Percentiles rank a stretch among this genome's conserved stretches.
Evolutionary conservation across 2,113 vertebrate species (phyloP).

Genomic region (Diadophis punctatus): DNA sequence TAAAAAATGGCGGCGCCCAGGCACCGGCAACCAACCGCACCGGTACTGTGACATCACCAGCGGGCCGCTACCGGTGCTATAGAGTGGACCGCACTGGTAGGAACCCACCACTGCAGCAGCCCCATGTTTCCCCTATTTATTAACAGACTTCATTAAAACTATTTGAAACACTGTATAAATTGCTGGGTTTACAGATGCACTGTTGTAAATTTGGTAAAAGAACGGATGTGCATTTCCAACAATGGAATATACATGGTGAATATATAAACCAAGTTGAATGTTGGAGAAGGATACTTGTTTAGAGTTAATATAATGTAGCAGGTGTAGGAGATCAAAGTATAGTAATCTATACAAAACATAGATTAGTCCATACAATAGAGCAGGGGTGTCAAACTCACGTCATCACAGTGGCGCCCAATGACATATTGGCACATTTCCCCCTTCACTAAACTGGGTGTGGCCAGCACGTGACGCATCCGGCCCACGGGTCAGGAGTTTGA

Average conservation of each 20-base stretch:
- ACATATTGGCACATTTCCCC: no score
- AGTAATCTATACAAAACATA: not conserved
- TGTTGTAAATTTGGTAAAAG: not conserved
- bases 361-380: not conserved
- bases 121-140: not conserved
- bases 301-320: not conserved
- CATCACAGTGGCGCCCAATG: no score
- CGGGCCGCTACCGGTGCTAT: no score
- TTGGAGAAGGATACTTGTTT: no score
- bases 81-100: no score
- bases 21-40: no score
- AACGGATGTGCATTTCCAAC: not conserved
- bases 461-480: no score
- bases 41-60: no score
- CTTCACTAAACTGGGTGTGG: no score
- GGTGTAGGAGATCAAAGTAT: not conserved
- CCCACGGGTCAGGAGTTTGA: no score
- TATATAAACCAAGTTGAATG: not conserved
- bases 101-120: no score
- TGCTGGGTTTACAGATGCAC: not conserved
- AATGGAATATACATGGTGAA: not conserved
- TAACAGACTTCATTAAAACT: not conserved
- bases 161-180: not conserved
- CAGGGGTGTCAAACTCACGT: not conserved
- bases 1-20: no score